Percentiles rank a stretch among this genome's conserved stretches.
Evolutionary conservation across 2,113 vertebrate species (phyloP).

Genomic region (Megatriorchis doriae): DNA sequence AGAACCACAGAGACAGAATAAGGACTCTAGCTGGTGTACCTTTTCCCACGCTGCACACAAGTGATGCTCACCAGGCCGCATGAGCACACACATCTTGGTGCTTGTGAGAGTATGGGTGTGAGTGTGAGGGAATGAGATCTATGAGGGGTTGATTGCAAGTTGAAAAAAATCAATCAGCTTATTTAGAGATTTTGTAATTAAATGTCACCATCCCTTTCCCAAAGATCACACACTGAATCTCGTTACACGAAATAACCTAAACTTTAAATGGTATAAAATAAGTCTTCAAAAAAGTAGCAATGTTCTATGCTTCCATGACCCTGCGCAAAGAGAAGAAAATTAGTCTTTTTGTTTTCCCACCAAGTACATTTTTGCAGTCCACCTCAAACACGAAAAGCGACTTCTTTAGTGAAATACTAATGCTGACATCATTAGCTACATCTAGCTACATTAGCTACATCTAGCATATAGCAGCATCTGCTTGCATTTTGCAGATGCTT

Average conservation of each 20-base stretch:
- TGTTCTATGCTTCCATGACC: neutral
- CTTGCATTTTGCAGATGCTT: neutral
- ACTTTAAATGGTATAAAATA: neutral
- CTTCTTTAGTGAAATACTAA: slow-evolving; percentile 9
- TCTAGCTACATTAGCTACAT: neutral
- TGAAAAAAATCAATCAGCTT: neutral
- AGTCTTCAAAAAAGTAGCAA: neutral
- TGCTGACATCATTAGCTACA: neutral
- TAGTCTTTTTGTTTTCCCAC: neutral
- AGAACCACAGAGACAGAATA: neutral
- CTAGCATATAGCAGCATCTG: neutral
- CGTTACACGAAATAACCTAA: neutral
- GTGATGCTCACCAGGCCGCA: neutral
- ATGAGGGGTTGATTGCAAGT: neutral
- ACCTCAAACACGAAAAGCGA: neutral
- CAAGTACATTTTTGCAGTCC: neutral
- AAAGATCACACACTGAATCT: neutral
- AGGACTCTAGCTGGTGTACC: neutral
- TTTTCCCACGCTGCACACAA: neutral
- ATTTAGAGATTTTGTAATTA: neutral
- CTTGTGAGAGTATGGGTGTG: neutral
- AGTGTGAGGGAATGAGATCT: neutral
- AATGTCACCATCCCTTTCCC: neutral
- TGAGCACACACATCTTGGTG: neutral
- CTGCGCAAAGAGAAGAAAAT: neutral